Percentiles rank a stretch among this genome's conserved stretches.
Evolutionary conservation across 2,888 invertebrate species (phyloP).

Genomic region (Uropetala carovei): DNA sequence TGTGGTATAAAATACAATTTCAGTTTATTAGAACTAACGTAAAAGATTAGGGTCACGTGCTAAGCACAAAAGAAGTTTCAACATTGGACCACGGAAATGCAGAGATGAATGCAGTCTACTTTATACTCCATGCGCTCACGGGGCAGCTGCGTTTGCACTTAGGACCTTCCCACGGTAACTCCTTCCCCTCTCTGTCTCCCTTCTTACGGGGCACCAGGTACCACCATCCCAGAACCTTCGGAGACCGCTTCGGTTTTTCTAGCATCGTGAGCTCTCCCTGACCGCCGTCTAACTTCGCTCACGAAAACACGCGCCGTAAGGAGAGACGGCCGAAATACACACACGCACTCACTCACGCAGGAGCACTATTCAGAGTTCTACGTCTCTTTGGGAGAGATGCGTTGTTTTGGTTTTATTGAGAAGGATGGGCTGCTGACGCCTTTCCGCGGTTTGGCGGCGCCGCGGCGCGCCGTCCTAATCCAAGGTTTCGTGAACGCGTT

Average conservation of each 20-base stretch:
- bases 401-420: neutral
- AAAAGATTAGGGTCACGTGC: too few relatives aligned
- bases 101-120: neutral
- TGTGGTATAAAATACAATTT: too few relatives aligned
- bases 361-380: too few relatives aligned
- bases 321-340: neutral
- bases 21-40: too few relatives aligned
- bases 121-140: neutral
- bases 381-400: neutral
- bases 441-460: conserved; percentile 22
- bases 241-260: neutral
- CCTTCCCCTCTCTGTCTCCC: too few relatives aligned
- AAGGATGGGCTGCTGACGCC: too few relatives aligned
- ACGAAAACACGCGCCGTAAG: neutral
- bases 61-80: too few relatives aligned
- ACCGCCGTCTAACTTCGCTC: too few relatives aligned
- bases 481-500: conserved; percentile 33
- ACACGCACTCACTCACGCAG: too few relatives aligned
- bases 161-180: neutral
- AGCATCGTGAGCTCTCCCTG: too few relatives aligned
- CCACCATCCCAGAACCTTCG: neutral
- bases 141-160: conserved; percentile 1
- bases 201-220: neutral
- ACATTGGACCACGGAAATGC: neutral
- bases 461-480: conserved; percentile 14